These are phyloP conservation scores for Notarius lentiginosus DNA, from an alignment of 2,113 vertebrate genomes.

Conservation along the genomic window DNA sequence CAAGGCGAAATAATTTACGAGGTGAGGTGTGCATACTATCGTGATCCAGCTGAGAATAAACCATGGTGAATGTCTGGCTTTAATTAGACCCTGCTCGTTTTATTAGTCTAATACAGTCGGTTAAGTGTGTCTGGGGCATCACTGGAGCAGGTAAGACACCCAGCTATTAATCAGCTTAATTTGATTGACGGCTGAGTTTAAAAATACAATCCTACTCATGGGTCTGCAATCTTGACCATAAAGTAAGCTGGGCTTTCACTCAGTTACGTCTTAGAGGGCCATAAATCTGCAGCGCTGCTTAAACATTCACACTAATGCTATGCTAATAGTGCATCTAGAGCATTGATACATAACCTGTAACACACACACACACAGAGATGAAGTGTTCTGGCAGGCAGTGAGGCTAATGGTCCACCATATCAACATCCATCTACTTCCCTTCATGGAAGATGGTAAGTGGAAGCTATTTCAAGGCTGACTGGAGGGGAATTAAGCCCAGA, in stretches of 20 bases:
- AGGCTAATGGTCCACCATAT: conserved; percentile 9
- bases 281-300: not conserved
- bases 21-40: not conserved
- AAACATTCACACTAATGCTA: conserved; percentile 13
- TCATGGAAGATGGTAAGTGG: conserved; percentile 10
- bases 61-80: not conserved
- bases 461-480: conserved; percentile 30
- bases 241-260: not conserved
- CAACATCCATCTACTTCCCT: not conserved
- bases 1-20: not conserved
- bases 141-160: not conserved
- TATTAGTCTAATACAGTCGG: not conserved
- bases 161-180: not conserved
- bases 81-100: not conserved
- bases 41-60: not conserved
- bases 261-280: too few relatives aligned
- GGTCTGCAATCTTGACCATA: not conserved
- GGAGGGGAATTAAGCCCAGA: not conserved
- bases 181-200: not conserved
- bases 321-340: not conserved
- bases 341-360: not conserved
- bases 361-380: not conserved
- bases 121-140: not conserved
- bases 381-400: not conserved
- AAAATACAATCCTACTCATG: not conserved